A percentile compares a stretch with the other conserved stretches of the same genome.
Conservation (phyloP, 1,140 invertebrate species). For the Drosophila subobscura region DNA sequence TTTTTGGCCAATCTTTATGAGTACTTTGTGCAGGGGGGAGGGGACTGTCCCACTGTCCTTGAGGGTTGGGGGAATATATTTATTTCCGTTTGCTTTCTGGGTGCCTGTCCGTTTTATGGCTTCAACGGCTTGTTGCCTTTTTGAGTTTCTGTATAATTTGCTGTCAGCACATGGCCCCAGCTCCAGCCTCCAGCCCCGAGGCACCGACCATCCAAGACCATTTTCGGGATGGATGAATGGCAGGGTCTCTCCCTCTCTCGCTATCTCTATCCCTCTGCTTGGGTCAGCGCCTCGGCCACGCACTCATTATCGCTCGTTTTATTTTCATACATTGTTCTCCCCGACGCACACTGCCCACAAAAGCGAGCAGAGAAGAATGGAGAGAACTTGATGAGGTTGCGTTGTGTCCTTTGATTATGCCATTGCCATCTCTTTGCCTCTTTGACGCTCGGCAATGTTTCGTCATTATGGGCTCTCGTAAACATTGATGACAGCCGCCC, state of each 20-base stretch:
- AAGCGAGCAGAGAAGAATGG: constrained; percentile 12
- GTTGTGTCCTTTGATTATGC: constrained; percentile 71
- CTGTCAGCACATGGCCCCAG: constrained; percentile 38
- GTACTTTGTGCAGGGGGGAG: constrained; percentile 18
- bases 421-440: constrained; percentile 26
- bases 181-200: too few species aligned
- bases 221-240: constrained; percentile 20
- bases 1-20: constrained; percentile 27
- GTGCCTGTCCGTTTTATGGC: constrained; percentile 57
- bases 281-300: constrained; percentile 58
- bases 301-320: constrained; percentile 72
- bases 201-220: not conserved
- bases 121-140: constrained; percentile 73
- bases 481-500: constrained; percentile 81
- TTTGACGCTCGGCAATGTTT: constrained; percentile 39
- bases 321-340: constrained; percentile 70
- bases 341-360: constrained; percentile 4
- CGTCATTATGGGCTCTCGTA: constrained; percentile 73
- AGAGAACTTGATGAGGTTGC: constrained; percentile 70
- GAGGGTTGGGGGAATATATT: constrained; percentile 40
- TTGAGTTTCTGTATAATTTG: constrained; percentile 50
- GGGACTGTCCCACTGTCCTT: constrained; percentile 20
- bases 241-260: constrained; percentile 4
- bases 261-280: constrained; percentile 8
- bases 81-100: constrained; percentile 13